A percentile compares a stretch with the other conserved stretches of the same genome.
Conservation (phyloP, 2,888 invertebrate species). For the Polyploca ridens region DNA sequence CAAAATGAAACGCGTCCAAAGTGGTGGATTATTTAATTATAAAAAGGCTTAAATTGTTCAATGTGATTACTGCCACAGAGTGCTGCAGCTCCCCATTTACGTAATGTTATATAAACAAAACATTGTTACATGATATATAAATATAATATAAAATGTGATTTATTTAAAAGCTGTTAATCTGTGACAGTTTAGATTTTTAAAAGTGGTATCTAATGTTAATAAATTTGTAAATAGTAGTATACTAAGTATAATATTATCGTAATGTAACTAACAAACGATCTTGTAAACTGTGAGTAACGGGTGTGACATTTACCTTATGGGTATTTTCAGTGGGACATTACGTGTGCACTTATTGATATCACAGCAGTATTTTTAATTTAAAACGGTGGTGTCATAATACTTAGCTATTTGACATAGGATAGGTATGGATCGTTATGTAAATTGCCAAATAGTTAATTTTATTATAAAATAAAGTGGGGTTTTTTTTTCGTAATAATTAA, state of each 20-base stretch:
- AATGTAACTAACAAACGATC: background rate
- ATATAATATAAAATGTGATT: slow-evolving; percentile 35
- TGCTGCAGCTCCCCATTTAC: slow-evolving; percentile 34
- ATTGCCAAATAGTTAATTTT: too few species aligned
- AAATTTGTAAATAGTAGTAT: slow-evolving; percentile 26
- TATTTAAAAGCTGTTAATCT: slow-evolving; percentile 39
- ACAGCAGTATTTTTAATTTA: too few species aligned
- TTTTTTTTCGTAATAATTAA: too few species aligned
- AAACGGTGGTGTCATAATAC: too few species aligned
- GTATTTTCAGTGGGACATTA: background rate
- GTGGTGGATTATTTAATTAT: slow-evolving; percentile 26
- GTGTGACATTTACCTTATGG: background rate
- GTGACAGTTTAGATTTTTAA: slow-evolving; percentile 35
- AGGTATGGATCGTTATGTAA: too few species aligned
- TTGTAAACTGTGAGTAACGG: background rate
- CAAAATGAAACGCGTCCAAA: slow-evolving; percentile 20
- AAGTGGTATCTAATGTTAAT: slow-evolving; percentile 26
- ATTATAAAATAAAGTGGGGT: too few species aligned
- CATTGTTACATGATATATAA: slow-evolving; percentile 32
- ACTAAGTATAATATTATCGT: background rate
- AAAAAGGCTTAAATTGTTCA: slow-evolving; percentile 30
- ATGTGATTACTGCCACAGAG: slow-evolving; percentile 28
- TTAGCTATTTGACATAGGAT: too few species aligned
- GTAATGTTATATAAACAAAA: slow-evolving; percentile 24
- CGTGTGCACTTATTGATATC: background rate